Conservation (phyloP, 2,113 vertebrate genomes). For the Dolichallabes microphthalmus region DNA sequence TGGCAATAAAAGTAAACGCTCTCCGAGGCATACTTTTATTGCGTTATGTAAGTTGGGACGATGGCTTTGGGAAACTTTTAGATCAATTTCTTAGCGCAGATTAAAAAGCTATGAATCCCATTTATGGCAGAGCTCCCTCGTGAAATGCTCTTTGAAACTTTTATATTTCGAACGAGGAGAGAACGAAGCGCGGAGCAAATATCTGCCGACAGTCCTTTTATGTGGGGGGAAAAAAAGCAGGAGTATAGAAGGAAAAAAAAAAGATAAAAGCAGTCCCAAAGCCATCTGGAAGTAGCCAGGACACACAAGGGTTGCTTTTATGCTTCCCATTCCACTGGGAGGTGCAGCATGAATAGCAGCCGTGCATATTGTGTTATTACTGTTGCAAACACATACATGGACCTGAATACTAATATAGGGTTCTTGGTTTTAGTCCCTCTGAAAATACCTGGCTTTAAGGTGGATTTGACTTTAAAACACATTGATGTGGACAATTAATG, state of each 20-base stretch:
- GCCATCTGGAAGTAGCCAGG: constrained; percentile 79
- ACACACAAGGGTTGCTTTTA: constrained; percentile 77
- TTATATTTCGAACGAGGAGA: constrained; percentile 76
- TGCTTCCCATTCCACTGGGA: constrained; percentile 75
- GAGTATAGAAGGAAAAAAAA: constrained; percentile 27
- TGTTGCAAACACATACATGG: constrained; percentile 73
- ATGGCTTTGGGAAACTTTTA: constrained; percentile 77
- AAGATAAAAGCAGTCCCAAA: constrained; percentile 77
- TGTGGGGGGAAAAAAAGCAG: constrained; percentile 58
- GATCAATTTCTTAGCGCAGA: constrained; percentile 78
- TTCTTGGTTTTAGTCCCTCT: constrained; percentile 55
- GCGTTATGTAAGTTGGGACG: constrained; percentile 73
- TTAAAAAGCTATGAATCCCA: constrained; percentile 80
- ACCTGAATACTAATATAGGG: constrained; percentile 73
- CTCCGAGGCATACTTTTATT: constrained; percentile 66
- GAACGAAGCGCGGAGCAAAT: constrained; percentile 73
- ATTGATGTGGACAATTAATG: constrained; percentile 28
- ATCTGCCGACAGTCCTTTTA: constrained; percentile 76
- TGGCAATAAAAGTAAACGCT: constrained; percentile 73
- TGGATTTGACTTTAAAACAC: constrained; percentile 61
- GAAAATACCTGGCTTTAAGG: constrained; percentile 51
- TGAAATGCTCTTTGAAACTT: constrained; percentile 78
- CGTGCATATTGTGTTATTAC: constrained; percentile 78
- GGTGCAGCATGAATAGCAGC: constrained; percentile 72
- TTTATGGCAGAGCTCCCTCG: constrained; percentile 77